A percentile compares a stretch with the other conserved stretches of the same genome.
Evolutionary conservation across 1,140 invertebrate genomes (phyloP).

Genomic region (Meteorus sp.): DNA sequence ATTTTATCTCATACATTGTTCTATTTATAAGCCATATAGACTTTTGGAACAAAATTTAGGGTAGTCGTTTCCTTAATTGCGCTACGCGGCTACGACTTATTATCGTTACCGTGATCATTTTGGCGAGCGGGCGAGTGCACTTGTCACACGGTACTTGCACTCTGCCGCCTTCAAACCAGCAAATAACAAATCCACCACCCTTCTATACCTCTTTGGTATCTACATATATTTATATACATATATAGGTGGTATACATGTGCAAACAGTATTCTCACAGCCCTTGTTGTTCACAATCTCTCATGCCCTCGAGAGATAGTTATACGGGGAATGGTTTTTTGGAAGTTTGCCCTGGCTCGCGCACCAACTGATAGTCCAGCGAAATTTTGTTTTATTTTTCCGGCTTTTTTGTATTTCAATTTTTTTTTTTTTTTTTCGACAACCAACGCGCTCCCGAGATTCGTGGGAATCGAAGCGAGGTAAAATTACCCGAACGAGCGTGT

Average conservation of each 20-base stretch:
- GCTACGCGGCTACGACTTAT: conserved; percentile 41
- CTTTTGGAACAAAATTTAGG: conserved; percentile 43
- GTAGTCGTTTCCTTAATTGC: conserved; percentile 54
- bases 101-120: conserved; percentile 27
- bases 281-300: neutral
- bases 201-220: neutral
- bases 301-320: conserved; percentile 4
- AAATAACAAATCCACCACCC: too few relatives aligned
- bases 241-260: too few relatives aligned
- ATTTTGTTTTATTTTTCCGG: too few relatives aligned
- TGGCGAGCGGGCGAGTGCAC: neutral
- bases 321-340: conserved; percentile 17
- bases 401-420: too few relatives aligned
- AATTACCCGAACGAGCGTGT: conserved; percentile 21
- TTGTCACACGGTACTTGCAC: conserved; percentile 12
- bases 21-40: neutral
- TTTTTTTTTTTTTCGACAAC: conserved; percentile 27
- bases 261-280: too few relatives aligned
- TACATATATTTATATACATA: neutral
- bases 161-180: conserved; percentile 6
- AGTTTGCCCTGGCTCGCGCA: conserved; percentile 17
- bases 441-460: conserved; percentile 20
- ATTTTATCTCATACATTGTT: neutral
- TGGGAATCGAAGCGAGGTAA: conserved; percentile 22
- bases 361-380: conserved; percentile 23